Evolutionary conservation across 2,888 invertebrate genomes (phyloP).

Genomic region (Serripes groenlandicus): DNA sequence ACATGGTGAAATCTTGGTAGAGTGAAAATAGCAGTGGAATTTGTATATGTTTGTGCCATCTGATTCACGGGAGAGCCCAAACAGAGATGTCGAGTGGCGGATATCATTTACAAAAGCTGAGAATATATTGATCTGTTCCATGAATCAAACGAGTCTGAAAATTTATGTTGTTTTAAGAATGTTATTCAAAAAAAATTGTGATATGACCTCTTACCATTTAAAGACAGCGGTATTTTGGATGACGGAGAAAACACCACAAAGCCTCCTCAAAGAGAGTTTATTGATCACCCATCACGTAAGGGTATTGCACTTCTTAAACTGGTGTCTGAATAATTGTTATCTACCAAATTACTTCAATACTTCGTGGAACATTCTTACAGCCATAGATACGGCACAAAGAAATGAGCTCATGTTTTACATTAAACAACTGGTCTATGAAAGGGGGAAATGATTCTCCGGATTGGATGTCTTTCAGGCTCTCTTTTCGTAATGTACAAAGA

Average conservation of each 20-base stretch:
- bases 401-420: background rate
- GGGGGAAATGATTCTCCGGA: background rate
- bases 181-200: background rate
- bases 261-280: background rate
- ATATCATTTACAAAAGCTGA: slow-evolving; percentile 7
- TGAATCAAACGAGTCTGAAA: background rate
- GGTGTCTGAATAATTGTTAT: background rate
- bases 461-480: background rate
- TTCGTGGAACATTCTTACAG: slow-evolving; percentile 7
- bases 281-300: background rate
- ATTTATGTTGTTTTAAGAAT: background rate
- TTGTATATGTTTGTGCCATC: too few species aligned
- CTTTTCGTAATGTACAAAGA: too few species aligned
- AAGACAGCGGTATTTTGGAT: slow-evolving; percentile 16
- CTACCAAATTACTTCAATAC: slow-evolving; percentile 15
- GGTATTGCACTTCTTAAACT: background rate
- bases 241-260: background rate
- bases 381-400: background rate
- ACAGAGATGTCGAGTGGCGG: slow-evolving; percentile 1
- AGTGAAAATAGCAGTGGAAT: too few species aligned
- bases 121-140: background rate
- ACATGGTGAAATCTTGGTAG: too few species aligned
- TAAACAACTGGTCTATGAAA: background rate
- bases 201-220: background rate
- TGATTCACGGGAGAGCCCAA: background rate